Evolutionary conservation across 1,140 invertebrate species (phyloP).

Genomic region (Stegodyphus mimosarum): DNA sequence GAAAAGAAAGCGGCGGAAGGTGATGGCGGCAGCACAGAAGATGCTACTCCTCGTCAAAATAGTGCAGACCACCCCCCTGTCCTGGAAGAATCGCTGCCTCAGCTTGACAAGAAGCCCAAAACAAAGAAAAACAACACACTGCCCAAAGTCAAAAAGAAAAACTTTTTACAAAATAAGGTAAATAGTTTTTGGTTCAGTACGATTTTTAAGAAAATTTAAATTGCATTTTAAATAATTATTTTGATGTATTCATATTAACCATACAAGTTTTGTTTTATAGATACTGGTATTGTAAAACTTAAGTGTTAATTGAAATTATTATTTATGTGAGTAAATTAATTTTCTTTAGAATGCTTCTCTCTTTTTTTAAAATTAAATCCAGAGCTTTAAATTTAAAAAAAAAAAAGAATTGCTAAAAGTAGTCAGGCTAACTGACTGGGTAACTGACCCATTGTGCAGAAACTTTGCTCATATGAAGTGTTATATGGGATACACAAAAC

Average conservation of each 20-base stretch:
- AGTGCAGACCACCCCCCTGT: conserved; percentile 38
- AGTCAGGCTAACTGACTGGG: too few species aligned
- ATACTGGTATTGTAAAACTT: background rate
- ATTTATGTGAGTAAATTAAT: background rate
- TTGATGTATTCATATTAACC: background rate
- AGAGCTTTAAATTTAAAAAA: too few species aligned
- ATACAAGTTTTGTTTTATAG: background rate
- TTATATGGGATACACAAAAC: too few species aligned
- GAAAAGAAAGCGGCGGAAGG: conserved; percentile 19
- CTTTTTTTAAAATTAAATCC: too few species aligned
- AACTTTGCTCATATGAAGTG: too few species aligned
- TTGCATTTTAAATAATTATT: background rate
- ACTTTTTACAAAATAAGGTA: conserved; percentile 37
- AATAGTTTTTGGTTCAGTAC: background rate
- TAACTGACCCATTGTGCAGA: too few species aligned
- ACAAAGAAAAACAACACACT: conserved; percentile 47
- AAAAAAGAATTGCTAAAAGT: too few species aligned
- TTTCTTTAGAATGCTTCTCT: background rate
- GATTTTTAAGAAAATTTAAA: background rate
- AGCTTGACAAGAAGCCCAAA: conserved; percentile 46
- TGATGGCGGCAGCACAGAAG: conserved; percentile 33
- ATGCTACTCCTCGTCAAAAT: conserved; percentile 16
- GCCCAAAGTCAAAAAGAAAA: conserved; percentile 55
- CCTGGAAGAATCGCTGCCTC: conserved; percentile 36
- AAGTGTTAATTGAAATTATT: background rate